Conservation (phyloP, 2,888 invertebrate genomes). For the Catocala fraxini region DNA sequence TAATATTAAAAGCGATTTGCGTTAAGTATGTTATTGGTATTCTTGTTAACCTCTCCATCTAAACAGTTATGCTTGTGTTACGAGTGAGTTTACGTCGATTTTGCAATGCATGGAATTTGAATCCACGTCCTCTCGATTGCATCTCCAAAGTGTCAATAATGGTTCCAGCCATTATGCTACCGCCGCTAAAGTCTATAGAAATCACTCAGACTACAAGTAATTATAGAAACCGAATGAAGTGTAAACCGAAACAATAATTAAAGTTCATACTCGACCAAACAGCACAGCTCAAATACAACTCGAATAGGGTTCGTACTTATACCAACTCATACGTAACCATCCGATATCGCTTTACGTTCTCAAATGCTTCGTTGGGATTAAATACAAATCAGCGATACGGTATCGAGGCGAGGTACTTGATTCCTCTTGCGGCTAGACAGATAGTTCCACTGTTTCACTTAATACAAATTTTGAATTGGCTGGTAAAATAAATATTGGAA, state of each 20-base stretch:
- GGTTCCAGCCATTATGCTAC: no score
- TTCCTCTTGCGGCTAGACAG: slow-evolving; percentile 5
- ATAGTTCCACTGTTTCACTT: slow-evolving; percentile 7
- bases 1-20: no score
- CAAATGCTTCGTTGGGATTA: slow-evolving; percentile 40
- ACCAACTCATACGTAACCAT: slow-evolving; percentile 39
- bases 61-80: no score
- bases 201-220: background rate
- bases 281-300: slow-evolving; percentile 23
- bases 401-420: slow-evolving; percentile 11
- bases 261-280: slow-evolving; percentile 39
- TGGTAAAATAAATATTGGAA: slow-evolving; percentile 5
- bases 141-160: no score
- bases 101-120: no score
- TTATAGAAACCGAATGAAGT: slow-evolving; percentile 28
- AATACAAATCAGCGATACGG: slow-evolving; percentile 49
- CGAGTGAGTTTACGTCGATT: no score
- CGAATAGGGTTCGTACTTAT: slow-evolving; percentile 27
- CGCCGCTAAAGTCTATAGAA: background rate
- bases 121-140: no score
- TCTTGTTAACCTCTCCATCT: no score
- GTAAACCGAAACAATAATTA: slow-evolving; percentile 62
- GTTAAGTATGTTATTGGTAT: no score
- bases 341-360: slow-evolving; percentile 46
- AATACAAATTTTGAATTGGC: slow-evolving; percentile 13